Evolutionary conservation across 2,888 invertebrate species (phyloP), one percentile per base, ranked within the genome.

Genomic region (Agonum fuliginosum): DNA sequence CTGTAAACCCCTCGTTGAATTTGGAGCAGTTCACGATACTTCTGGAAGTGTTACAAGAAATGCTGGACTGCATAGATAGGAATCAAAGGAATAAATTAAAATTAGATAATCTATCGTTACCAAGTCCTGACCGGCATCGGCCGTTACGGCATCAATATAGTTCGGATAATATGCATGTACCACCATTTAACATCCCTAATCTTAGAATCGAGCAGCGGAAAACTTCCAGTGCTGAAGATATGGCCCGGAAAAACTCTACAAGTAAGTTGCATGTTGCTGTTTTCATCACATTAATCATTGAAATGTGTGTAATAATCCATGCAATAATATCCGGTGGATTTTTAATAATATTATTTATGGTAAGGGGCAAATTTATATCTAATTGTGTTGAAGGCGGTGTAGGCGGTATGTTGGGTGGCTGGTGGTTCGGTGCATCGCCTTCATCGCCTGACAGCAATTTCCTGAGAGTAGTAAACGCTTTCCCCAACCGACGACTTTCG

Each of bases 21-120:
- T 88, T 96, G 83, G 95, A 95, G 81, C 94, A 96, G 87, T 96
- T 95, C 85, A 92, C 92, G 76, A 89, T 91, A 81, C 89, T 96
- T 27, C 89, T 95, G 80, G 94, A 94, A 86, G 94, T 97, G 58
- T 89, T 98, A 78, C 95, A 97, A 84, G 96, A 97, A 83, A 97
- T 98, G 97, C 88, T 98, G 83, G 94, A 94, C 83, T 93, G 92
- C 84, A 95, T 97, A 80, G 96, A 96, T 86, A 91, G 94, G 81
- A 94, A 95, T 84, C 96, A 97, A 85, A 91, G 96, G 67, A 94
- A 95, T 87, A 96, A 96, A 87, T 89, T 98, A 86, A 96, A 95
- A 87, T 86, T 95, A 84, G 97, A 97, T 85, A 93, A 93, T 85
- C 88, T 93, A 79, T 91, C 93, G 43, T 88, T 93, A 82, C 91